Evolutionary conservation across 92 coral and sea anemone genomes (phyloP), one percentile per base, ranked within the genome.

Genomic region (Porites divaricata): DNA sequence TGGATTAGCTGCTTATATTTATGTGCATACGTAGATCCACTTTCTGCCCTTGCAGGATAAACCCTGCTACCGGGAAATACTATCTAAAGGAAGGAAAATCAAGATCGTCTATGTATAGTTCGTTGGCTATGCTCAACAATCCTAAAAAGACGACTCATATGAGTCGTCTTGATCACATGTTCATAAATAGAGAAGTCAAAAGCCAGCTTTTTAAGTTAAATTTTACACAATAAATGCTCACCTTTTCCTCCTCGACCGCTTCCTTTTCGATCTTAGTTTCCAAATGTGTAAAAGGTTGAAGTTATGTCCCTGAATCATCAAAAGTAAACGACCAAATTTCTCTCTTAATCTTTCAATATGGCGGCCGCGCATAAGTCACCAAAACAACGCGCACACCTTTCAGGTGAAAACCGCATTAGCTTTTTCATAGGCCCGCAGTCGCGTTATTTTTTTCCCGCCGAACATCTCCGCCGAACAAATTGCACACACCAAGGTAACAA

Each of bases 1-100:
- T 28, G 49, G 79, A 69, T 81, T 41, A 70, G 59, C 85, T 81
- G 58, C 57, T 69, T 8, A 62, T n/a, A 4, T 50, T 62, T 62
- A 20, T 82, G 19, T 82, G 58, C 86, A 82, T 82, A 61, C 52
- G 86, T 82, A 82, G 75, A 72, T 82, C 79, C 86, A 21, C 86
- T 73, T 81, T 82, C 51, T 52, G 23, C 50, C 79, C 79, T 50
- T 72, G 79, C 86, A 72, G 79, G 79, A 82, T 23, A 72, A 26
- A 70, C 23, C 86, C 85, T 81, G 76, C 85, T 41, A 41, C 49
- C 63, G 9, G 9, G 24, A 59, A 15, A 50, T 61, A 17, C 77
- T 63, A 71, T 72, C 86, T 82, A 49, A 63, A 21, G 63, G 72
- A 24, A 17, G 1, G 63, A 82, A 3, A 62, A 61, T 20, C 45